These are phyloP conservation scores for Drymodes brunneopygia DNA, from an alignment of 2,113 vertebrate genomes.

Conservation along the genomic window DNA sequence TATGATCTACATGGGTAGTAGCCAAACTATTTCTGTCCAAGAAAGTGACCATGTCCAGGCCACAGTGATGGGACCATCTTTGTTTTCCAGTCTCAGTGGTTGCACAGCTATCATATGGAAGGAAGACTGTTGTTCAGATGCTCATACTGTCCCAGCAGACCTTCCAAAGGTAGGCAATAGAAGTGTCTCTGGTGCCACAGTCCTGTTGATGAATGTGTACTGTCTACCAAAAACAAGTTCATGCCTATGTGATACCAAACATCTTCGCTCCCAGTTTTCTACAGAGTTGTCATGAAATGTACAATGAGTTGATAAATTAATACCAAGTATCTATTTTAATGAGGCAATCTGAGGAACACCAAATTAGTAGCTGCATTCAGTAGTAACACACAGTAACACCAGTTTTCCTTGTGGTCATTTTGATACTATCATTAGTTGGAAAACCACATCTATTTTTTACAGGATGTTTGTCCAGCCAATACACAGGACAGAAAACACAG, in stretches of 20 bases:
- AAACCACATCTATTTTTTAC: background rate
- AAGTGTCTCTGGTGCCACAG: background rate
- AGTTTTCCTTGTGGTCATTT: background rate
- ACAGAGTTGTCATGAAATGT: background rate
- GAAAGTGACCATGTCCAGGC: background rate
- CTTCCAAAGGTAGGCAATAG: background rate
- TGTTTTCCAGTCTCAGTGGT: background rate
- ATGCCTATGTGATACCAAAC: background rate
- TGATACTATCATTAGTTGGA: background rate
- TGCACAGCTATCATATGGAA: fast-evolving
- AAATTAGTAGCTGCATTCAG: background rate
- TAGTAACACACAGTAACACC: background rate
- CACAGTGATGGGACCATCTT: background rate
- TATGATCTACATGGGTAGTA: background rate
- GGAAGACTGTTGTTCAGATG: background rate
- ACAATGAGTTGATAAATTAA: background rate
- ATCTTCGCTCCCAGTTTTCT: background rate
- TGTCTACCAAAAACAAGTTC: background rate
- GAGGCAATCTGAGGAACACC: background rate
- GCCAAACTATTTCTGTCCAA: background rate
- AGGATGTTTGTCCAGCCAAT: background rate
- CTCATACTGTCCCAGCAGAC: background rate
- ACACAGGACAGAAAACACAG: background rate
- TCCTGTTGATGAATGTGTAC: background rate
- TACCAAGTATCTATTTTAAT: background rate